phyloP scores from a whole-genome alignment of 2,797 vertebrate genomes.

The Chrosomus eos region DNA sequence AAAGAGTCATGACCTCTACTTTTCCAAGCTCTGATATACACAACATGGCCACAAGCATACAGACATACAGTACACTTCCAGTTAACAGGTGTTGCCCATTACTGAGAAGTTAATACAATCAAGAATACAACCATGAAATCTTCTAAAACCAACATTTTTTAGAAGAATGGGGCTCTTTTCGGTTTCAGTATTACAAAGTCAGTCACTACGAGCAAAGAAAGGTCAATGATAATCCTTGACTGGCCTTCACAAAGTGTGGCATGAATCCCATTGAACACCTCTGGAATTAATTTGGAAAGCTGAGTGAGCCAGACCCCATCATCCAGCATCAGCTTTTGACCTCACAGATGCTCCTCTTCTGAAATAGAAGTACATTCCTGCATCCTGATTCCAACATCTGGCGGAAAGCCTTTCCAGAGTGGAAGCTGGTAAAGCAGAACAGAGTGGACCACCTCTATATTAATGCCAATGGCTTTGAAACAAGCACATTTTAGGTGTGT shows the following conservation, averaged over 20 bases:
- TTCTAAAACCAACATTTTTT: background rate
- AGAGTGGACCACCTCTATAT: background rate
- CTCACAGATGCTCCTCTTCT: background rate
- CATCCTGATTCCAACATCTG: constrained; percentile 10
- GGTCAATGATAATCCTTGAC: background rate
- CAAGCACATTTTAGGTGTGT: background rate
- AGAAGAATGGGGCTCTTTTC: background rate
- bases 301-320: constrained; percentile 3
- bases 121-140: background rate
- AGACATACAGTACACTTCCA: background rate
- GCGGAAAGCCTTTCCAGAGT: background rate
- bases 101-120: background rate
- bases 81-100: background rate
- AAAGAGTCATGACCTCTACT: background rate
- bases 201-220: background rate
- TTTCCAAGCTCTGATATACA: background rate
- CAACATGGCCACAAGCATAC: background rate
- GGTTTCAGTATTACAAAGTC: background rate
- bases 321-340: background rate
- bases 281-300: constrained; percentile 7
- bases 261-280: background rate
- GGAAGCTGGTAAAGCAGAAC: background rate
- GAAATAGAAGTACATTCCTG: background rate
- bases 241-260: background rate
- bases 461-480: background rate